Base-by-base conservation (phyloP, 2,888 invertebrate genomes). In the Sinotaia quadrata region DNA sequence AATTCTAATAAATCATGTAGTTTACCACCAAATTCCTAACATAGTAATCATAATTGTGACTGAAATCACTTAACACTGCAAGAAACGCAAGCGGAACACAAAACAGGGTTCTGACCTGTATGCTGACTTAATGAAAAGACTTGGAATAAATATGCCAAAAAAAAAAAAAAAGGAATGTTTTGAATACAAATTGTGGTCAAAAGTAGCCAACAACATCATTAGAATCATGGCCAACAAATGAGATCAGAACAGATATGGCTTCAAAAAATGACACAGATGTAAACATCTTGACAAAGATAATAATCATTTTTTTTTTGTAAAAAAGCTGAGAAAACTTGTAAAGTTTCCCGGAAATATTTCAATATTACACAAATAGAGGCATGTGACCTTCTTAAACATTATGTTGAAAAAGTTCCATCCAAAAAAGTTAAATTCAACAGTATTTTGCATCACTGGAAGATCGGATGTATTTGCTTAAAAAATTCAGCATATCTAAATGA, bases 381-480 rank as follows among this genome's bases (percentile, higher is more conserved):
- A 65, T 65, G 65, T 65, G 65, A 65, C 65, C 65, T 65, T 65
- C 24, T 63, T 65, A 56, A 65, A 65, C 65, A 65, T 59, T 59
- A 67, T 59, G 57, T 67, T 58, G 59, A 67, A 67, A 59, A 63
- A 67, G 52, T 52, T 67, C 36, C 27, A 59, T 59, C 58, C 58
- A 59, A 58, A 67, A 67, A 59, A 59, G 59, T 41, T 37, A 59
- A 66, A 63, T 47, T 69, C 58, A 73, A 69, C 69, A 70, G 69
- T 67, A 72, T 67, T 51, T 67, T 67, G 67, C 67, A 67, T 67
- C 63, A 56, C 58, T 72, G 72, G 72, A 72, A 72, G 72, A 72
- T 72, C 72, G 37, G 57, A 59, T 61, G 67, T 72, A 72, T 67
- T 72, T 59, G 58, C 52, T 59, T 33, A 57, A 31, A 57, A 57